Conservation (phyloP, 2,888 invertebrate species). For the Uloborus plumipes region DNA sequence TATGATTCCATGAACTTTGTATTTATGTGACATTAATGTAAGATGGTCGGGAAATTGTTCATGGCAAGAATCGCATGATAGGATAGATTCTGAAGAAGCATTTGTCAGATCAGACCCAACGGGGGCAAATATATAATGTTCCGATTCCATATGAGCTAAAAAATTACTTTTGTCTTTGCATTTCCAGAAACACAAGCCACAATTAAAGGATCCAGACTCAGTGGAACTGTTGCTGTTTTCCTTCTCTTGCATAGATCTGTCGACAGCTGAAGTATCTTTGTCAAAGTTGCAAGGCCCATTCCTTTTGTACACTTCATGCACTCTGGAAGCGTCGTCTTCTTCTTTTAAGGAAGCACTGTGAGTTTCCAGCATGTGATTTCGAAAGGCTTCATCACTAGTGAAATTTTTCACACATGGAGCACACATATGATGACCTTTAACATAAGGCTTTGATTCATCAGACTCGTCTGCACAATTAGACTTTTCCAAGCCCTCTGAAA, state of each 20-base stretch:
- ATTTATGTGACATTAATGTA: conserved; percentile 32
- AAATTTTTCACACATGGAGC: conserved; percentile 62
- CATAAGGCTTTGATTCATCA: conserved; percentile 33
- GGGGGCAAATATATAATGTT: conserved; percentile 29
- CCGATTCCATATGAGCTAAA: conserved; percentile 37
- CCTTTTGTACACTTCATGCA: conserved; percentile 33
- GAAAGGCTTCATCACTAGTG: conserved; percentile 56
- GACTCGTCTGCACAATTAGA: conserved; percentile 18
- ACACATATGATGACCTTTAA: conserved; percentile 60
- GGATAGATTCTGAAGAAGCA: conserved; percentile 10
- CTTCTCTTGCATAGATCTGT: conserved; percentile 33
- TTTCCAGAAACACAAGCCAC: conserved; percentile 42
- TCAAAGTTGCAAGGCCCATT: conserved; percentile 24
- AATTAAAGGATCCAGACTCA: conserved; percentile 42
- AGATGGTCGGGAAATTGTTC: conserved; percentile 47
- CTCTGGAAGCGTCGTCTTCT: conserved; percentile 20
- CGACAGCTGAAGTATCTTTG: conserved; percentile 15
- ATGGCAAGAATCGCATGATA: conserved; percentile 39
- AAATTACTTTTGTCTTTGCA: conserved; percentile 45
- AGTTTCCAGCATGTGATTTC: conserved; percentile 52
- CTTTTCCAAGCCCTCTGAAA: conserved; percentile 45
- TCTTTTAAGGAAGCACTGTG: conserved; percentile 56
- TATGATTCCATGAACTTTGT: conserved; percentile 48
- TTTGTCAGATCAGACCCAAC: conserved; percentile 17
- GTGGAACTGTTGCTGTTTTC: conserved; percentile 52